Evolutionary conservation across 2,888 invertebrate genomes (phyloP), one percentile per base, ranked within the genome.

Genomic region (Heliconius sara): DNA sequence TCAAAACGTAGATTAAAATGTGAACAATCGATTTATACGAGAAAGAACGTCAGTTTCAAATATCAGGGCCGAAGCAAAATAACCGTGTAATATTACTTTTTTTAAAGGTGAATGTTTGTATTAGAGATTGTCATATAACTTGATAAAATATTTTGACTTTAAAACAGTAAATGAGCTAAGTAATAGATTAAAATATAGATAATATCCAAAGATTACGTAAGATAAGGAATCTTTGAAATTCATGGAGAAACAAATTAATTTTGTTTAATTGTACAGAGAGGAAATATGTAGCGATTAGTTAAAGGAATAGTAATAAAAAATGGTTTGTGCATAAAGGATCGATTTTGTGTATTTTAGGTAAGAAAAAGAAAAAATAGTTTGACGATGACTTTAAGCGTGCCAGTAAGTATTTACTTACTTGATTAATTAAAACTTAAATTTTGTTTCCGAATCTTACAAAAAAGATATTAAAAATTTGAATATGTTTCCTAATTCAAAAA

Each of bases 1-100:
- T 82, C 81, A 83, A 81, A 81, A 74, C 81, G 77, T 78, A 81
- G 80, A 82, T 80, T 81, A 82, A 79, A 82, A 79, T 75, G 75
- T 65, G 66, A 79, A 74, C 73, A 74, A 73, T 78, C 73, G 77
- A 79, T 80, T 80, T 78, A 78, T 65, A 74, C 66, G 80, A 73
- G 71, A 76, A 76, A 75, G 47, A 70, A 78, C 27, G 67, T 77
- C 65, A 22, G 70, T 70, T 43, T 71, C 43, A 72, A 72, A 77
- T 63, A 73, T 73, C 30, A 12, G 22, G 30, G 30, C 43, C 47
- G 43, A 30, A 75, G 43, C 27, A 30, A 75, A 65, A 66, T 47
- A 47, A 19, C 39, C 43, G 22, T 47, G 47, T 75, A 65, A 75
- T 47, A 66, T 66, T 27, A 47, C 22, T 25, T 47, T 27, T 47